Base-by-base conservation (phyloP, 2,888 invertebrate genomes). In the Nemotelus nigrinus region DNA sequence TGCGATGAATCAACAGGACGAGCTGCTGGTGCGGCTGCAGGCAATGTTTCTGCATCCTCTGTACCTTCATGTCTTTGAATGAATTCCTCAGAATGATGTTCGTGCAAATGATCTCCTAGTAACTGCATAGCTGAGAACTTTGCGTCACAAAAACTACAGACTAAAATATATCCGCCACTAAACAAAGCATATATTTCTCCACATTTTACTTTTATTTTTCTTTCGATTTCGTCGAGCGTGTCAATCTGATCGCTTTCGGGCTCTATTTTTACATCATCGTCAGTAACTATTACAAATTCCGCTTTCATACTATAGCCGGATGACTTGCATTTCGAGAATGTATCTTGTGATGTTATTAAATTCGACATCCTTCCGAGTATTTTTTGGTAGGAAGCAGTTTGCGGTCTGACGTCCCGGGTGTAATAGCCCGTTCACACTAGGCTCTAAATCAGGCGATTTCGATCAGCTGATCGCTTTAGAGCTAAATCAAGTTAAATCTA, bases 131-230 rank as follows among this genome's bases (percentile, higher is more conserved):
- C 48, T 2, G 47, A n/a, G 74, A 60, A 60, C 39, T 63, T 4
- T 10, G 39, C 63, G 41, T 63, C 47, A 39, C 74, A 74, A 39
- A 74, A 74, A 39, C n/a, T 48, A 39, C 74, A 74, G n/a, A 74
- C 60, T 43, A 74, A 41, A 7, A 74, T 63, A 3, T 63, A 63
- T 53, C 25, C 7, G 45, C 44, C 74, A 3, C 60, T 63, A 43
- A 60, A 60, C 4, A 74, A 60, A 3, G 63, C 47, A 63, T 63
- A 74, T 7, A 74, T 50, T 48, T 74, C 63, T 39, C 63, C 74
- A 25, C 74, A 74, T 48, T 63, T 63, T 39, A 70, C 70, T 55
- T 70, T 70, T 8, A 70, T 8, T 41, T 70, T 70, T 2, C 53
- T 70, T 43, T 70, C 70, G 3, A 53, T n/a, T 7, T 43, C 70